Evolutionary conservation across 2,888 invertebrate species (phyloP).

Genomic region (Anodontia alba): DNA sequence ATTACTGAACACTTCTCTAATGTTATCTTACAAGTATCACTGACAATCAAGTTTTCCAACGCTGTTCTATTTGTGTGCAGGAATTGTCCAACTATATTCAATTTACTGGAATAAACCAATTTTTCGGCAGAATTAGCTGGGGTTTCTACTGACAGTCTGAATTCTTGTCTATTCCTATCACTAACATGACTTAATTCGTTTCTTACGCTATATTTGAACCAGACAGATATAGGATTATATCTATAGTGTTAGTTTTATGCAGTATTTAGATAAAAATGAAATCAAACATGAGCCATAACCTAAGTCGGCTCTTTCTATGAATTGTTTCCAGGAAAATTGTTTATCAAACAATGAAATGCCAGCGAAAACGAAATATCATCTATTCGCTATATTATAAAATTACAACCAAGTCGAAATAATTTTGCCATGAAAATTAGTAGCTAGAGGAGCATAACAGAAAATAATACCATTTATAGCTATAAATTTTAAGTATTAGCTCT

Average conservation of each 20-base stretch:
- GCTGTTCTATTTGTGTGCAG: not conserved
- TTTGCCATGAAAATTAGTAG: no score
- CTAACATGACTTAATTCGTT: not conserved
- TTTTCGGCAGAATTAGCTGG: slow-evolving; percentile 9
- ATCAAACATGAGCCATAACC: not conserved
- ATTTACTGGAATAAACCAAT: slow-evolving; percentile 17
- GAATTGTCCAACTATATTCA: slow-evolving; percentile 12
- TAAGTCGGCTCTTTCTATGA: not conserved
- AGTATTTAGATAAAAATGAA: not conserved
- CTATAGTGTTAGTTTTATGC: not conserved
- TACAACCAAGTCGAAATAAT: no score
- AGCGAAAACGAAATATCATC: no score
- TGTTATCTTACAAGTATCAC: no score
- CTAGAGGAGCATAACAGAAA: no score
- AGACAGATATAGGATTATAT: not conserved
- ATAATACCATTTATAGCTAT: no score
- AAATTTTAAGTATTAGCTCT: no score
- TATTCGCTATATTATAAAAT: no score
- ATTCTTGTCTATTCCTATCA: not conserved
- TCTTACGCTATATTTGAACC: not conserved
- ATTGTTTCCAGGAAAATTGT: not conserved
- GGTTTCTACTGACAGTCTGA: not conserved
- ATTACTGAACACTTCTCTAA: no score
- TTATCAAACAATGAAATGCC: no score
- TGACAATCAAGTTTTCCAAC: not conserved